Evolutionary conservation across 92 coral and sea anemone genomes (phyloP).

Genomic region (Epizoanthus ramosus): DNA sequence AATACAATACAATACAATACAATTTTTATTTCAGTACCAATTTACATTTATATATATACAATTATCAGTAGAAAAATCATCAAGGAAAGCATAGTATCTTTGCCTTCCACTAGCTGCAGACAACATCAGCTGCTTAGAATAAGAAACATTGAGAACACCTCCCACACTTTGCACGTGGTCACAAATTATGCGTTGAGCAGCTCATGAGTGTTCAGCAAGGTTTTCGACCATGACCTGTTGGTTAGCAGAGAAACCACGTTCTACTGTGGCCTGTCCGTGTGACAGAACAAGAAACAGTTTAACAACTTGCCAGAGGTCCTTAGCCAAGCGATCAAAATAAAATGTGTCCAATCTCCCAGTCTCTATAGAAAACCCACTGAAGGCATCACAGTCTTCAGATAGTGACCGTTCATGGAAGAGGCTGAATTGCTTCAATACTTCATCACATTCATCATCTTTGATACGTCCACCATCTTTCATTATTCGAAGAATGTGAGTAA

Average conservation of each 20-base stretch:
- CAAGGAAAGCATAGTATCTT: constrained; percentile 35
- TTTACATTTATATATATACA: too few relatives aligned
- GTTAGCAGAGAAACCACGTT: constrained; percentile 30
- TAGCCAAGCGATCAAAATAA: constrained; percentile 48
- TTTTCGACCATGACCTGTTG: constrained; percentile 30
- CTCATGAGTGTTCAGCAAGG: constrained; percentile 27
- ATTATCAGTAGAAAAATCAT: too few relatives aligned
- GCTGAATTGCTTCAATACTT: constrained; percentile 24
- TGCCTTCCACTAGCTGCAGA: constrained; percentile 39
- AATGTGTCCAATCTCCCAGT: constrained; percentile 53
- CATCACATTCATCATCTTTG: constrained; percentile 48
- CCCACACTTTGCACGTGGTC: constrained; percentile 27
- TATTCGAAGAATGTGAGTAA: constrained; percentile 46
- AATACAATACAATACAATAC: too few relatives aligned
- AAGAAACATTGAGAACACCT: constrained; percentile 31
- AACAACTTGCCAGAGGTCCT: constrained; percentile 52
- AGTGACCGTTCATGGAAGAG: constrained; percentile 25
- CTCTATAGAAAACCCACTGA: constrained; percentile 35
- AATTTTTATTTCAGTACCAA: too few relatives aligned
- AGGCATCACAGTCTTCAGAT: constrained; percentile 45
- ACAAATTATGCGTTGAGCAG: constrained; percentile 24
- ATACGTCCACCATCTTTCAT: constrained; percentile 47
- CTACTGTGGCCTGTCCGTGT: constrained; percentile 47
- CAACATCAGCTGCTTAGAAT: constrained; percentile 34
- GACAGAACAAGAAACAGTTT: constrained; percentile 41